phyloP scores from a whole-genome alignment of 2,888 invertebrate species.

The Mechanitis mazaeus region DNA sequence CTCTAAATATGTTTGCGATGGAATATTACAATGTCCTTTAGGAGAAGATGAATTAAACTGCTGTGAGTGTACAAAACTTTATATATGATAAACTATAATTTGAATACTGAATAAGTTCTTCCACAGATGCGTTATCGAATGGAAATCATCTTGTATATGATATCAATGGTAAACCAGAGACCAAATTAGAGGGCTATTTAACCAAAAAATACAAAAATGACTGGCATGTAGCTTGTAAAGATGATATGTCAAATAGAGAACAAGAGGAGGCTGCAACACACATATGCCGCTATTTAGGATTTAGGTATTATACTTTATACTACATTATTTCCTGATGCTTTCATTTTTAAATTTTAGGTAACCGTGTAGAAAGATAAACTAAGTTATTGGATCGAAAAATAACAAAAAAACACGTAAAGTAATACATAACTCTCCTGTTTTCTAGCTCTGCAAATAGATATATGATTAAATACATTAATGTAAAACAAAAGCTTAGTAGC shows the following conservation, averaged over 20 bases:
- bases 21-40: slow-evolving; percentile 78
- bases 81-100: slow-evolving; percentile 6
- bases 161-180: slow-evolving; percentile 76
- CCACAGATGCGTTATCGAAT: slow-evolving; percentile 82
- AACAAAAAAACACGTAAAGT: not conserved
- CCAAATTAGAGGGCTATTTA: slow-evolving; percentile 79
- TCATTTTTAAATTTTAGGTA: too few relatives aligned
- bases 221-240: slow-evolving; percentile 82
- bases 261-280: slow-evolving; percentile 71
- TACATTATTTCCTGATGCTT: too few relatives aligned
- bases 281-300: slow-evolving; percentile 82
- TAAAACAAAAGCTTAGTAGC: slow-evolving; percentile 43
- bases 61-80: slow-evolving; percentile 71
- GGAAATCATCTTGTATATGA: slow-evolving; percentile 78
- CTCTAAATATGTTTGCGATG: slow-evolving; percentile 79
- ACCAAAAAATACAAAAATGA: slow-evolving; percentile 76
- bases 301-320: slow-evolving; percentile 59
- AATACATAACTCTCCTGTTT: slow-evolving; percentile 14
- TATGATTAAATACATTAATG: slow-evolving; percentile 56
- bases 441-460: slow-evolving; percentile 60
- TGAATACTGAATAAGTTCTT: slow-evolving; percentile 12
- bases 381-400: not conserved
- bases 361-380: too few relatives aligned
- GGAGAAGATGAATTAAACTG: slow-evolving; percentile 89
- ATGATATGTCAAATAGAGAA: slow-evolving; percentile 57